A percentile compares a stretch with the other conserved stretches of the same genome.
phyloP scores from a whole-genome alignment of 1,140 invertebrate genomes.

The Nebria ingens region DNA sequence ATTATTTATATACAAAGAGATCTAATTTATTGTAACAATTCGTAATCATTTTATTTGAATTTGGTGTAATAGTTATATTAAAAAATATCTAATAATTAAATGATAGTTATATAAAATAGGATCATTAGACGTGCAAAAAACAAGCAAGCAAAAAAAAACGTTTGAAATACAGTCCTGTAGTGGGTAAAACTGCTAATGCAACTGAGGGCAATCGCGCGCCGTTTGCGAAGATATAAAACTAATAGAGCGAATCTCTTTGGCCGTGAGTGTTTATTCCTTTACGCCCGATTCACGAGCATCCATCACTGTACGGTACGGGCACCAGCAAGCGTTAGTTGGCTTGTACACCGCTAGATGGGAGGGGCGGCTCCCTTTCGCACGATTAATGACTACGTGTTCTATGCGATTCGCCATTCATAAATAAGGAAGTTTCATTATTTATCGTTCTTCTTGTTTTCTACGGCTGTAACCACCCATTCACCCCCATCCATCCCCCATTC shows the following conservation, averaged over 20 bases:
- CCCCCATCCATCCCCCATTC: too few species aligned
- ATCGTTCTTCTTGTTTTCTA: background rate
- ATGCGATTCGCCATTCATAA: background rate
- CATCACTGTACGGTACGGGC: background rate
- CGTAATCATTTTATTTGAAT: background rate
- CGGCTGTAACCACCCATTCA: background rate
- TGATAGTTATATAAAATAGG: background rate
- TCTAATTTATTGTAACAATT: background rate
- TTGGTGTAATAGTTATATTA: background rate
- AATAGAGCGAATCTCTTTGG: constrained; percentile 4
- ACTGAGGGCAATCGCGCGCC: background rate
- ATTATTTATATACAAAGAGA: background rate
- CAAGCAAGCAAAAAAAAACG: background rate
- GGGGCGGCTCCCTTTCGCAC: too few species aligned
- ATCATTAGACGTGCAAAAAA: too few species aligned
- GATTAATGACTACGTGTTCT: background rate
- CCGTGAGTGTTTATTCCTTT: constrained; percentile 4
- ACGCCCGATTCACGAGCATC: background rate
- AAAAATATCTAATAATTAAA: background rate
- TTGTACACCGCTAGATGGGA: background rate
- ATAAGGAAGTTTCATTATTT: background rate
- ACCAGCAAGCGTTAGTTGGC: background rate
- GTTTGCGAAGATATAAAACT: constrained; percentile 6
- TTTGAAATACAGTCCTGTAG: too few species aligned
- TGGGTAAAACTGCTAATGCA: background rate